phyloP scores from a whole-genome alignment of 2,888 invertebrate genomes.

The Thereva unica region DNA sequence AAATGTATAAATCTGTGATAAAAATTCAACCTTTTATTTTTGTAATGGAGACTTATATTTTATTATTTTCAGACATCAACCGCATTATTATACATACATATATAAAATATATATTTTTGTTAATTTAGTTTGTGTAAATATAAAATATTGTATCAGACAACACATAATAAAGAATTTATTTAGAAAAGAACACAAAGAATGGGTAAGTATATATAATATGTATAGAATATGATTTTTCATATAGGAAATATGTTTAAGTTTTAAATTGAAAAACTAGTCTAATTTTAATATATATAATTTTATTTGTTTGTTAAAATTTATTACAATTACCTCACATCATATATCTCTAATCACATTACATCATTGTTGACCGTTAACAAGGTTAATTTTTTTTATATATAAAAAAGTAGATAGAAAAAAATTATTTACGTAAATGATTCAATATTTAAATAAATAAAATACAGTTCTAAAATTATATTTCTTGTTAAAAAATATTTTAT shows the following conservation, averaged over 20 bases:
- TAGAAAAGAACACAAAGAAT: too few relatives aligned
- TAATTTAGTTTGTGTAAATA: too few relatives aligned
- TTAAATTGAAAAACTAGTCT: too few relatives aligned
- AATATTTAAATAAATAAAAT: slow-evolving; percentile 22
- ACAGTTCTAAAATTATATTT: slow-evolving; percentile 11
- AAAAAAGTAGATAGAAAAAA: slow-evolving; percentile 9
- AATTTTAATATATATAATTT: not conserved
- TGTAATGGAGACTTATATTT: slow-evolving; percentile 8
- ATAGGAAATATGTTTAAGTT: too few relatives aligned
- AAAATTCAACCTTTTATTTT: not conserved
- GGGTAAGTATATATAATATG: too few relatives aligned
- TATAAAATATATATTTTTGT: slow-evolving; percentile 8
- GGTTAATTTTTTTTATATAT: slow-evolving; percentile 25
- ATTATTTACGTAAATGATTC: slow-evolving; percentile 24
- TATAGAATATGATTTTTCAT: too few relatives aligned
- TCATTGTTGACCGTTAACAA: slow-evolving; percentile 17
- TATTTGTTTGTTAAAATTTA: slow-evolving; percentile 25
- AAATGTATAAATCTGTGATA: slow-evolving; percentile 35
- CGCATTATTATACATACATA: slow-evolving; percentile 20
- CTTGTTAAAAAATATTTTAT: slow-evolving; percentile 18
- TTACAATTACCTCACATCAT: slow-evolving; percentile 24
- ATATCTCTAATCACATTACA: slow-evolving; percentile 13
- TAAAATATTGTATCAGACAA: too few relatives aligned
- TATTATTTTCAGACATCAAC: slow-evolving; percentile 25
- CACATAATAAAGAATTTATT: too few relatives aligned